These are phyloP conservation scores for Agapetus fuscipes DNA, from an alignment of 2,888 invertebrate genomes.

Conservation along the genomic window DNA sequence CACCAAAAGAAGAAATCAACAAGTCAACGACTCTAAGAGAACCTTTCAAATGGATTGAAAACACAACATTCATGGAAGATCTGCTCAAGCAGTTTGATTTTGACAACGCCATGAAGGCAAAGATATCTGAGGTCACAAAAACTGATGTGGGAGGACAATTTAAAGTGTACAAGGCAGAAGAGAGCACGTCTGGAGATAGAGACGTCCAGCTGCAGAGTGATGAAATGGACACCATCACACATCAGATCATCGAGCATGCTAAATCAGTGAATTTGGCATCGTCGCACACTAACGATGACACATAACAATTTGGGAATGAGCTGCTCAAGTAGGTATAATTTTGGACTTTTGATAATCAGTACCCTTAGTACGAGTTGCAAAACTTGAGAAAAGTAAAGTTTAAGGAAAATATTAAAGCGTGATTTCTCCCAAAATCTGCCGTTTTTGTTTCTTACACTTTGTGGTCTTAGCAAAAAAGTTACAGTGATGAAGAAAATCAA, in stretches of 20 bases:
- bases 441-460: too few relatives aligned
- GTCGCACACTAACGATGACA: too few relatives aligned
- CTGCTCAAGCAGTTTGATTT: conserved; percentile 12
- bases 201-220: conserved; percentile 25
- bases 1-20: conserved; percentile 19
- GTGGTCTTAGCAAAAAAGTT: too few relatives aligned
- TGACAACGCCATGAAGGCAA: conserved; percentile 21
- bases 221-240: conserved; percentile 28
- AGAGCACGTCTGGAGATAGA: conserved; percentile 28
- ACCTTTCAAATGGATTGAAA: conserved; percentile 8
- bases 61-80: conserved; percentile 11
- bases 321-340: too few relatives aligned
- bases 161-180: conserved; percentile 25
- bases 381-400: too few relatives aligned
- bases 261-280: conserved; percentile 24
- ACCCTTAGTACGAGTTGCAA: too few relatives aligned
- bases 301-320: too few relatives aligned
- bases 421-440: too few relatives aligned
- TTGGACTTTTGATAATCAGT: too few relatives aligned
- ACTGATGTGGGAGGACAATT: conserved; percentile 15
- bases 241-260: conserved; percentile 34
- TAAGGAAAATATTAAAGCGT: too few relatives aligned
- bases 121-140: conserved; percentile 19
- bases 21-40: conserved; percentile 17
- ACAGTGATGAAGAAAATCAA: too few relatives aligned